Conservation (phyloP, 2,113 vertebrate genomes). For the Phyllopteryx taeniolatus region DNA sequence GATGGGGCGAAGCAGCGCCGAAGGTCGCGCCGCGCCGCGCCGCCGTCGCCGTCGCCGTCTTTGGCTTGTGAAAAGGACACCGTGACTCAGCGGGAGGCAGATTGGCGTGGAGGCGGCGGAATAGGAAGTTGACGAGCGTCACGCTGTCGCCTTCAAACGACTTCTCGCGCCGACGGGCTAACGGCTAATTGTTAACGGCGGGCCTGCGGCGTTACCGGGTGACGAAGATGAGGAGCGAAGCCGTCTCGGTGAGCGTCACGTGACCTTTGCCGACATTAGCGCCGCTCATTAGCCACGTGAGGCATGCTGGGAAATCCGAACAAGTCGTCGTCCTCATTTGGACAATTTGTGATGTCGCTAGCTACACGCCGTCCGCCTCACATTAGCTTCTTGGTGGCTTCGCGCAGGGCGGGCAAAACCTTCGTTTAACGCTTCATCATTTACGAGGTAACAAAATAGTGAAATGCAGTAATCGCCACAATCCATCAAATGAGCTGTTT, state of each 20-base stretch:
- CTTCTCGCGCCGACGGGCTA: neutral
- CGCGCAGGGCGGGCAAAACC: too few species aligned
- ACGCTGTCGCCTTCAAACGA: neutral
- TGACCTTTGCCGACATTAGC: neutral
- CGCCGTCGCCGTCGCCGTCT: too few species aligned
- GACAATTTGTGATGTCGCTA: too few species aligned
- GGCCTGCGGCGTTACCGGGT: neutral
- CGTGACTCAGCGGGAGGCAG: neutral
- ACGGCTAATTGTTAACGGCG: neutral
- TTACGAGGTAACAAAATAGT: too few species aligned
- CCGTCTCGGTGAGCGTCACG: neutral
- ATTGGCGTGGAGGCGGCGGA: neutral
- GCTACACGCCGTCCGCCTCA: too few species aligned
- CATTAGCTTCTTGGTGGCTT: too few species aligned
- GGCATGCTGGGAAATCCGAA: neutral
- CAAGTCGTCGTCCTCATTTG: too few species aligned
- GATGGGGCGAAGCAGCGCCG: too few species aligned
- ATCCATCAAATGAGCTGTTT: too few species aligned
- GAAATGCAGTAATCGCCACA: too few species aligned
- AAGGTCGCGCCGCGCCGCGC: too few species aligned
- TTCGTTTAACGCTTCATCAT: too few species aligned
- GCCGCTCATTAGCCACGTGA: neutral
- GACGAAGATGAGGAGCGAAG: neutral
- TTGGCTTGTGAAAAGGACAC: neutral
- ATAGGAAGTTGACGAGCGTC: neutral